Evolutionary conservation across 2,113 vertebrate genomes (phyloP), one percentile per base, ranked within the genome.

Genomic region (Edolisoma coerulescens): DNA sequence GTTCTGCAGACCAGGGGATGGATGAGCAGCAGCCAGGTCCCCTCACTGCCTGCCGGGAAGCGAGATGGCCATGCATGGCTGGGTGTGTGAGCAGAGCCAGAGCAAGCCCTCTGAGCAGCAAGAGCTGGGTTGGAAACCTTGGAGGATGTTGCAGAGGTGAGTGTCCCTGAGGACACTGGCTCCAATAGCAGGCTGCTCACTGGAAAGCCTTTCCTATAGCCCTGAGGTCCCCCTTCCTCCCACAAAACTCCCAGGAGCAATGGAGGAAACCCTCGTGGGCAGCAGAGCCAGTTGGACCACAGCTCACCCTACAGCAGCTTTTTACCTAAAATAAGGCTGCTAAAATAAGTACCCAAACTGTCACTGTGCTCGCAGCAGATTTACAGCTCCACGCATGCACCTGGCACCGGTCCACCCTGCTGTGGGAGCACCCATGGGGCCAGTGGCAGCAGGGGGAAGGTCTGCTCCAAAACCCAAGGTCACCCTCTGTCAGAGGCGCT

Each of bases 301-400:
- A 68, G 73, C 73, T 93, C 59, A 90, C 44, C 42, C 70, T 50
- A 67, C 71, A 73, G 92, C 67, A 86, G 65, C 60, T 94, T 87
- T 91, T 87, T 77, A 59, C 78, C 69, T 89, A 49, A 91, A 91
- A 91, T 75, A 75, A 90, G 27, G 42, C 56, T 86, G 89, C 74
- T 84, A 74, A 95, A 96, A 91, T 69, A 91, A 83, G 73, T 26
- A 35, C 23, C 41, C 2, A 2, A 52, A 26, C 44, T 49, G 71
- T 74, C 57, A 50, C 75, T 0, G 0, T 1, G 33, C 61, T 88
- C 1, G 0, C 67, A 57, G 89, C 65, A 75, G 67, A 63, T 50
- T 57, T 37, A 26, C 69, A 83, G 80, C 78, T 83, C 63, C 67
- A 32, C 4, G 0, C 3, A 1, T 1, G 0, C 69, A 32, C 50